A percentile compares a stretch with the other conserved stretches of the same genome.
Conservation (phyloP, 2,113 vertebrate species). For the Parotia lawesii region DNA sequence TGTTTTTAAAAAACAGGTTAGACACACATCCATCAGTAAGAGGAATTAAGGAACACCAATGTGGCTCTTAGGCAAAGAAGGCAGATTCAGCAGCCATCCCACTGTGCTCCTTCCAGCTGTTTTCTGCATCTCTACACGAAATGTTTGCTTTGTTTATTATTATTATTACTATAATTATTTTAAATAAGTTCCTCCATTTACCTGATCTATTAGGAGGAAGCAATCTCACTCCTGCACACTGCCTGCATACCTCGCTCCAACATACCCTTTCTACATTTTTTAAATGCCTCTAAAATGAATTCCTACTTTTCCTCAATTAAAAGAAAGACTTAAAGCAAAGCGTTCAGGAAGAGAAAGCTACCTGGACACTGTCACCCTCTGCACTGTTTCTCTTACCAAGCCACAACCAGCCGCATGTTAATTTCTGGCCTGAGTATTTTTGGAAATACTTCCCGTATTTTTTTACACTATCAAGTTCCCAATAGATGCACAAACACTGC, state of each 20-base stretch:
- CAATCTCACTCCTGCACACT: neutral
- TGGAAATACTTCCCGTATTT: neutral
- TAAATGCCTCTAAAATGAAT: neutral
- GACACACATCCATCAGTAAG: neutral
- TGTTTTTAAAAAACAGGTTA: neutral
- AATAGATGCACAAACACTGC: fast-evolving
- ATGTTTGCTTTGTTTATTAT: neutral
- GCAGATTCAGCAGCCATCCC: neutral
- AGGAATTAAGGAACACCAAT: neutral
- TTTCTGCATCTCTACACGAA: neutral
- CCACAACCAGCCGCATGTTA: fast-evolving
- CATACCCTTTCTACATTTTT: neutral
- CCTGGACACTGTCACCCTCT: neutral
- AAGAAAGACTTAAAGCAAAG: neutral
- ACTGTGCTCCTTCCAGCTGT: neutral
- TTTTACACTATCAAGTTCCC: neutral
- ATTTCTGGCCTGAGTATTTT: neutral
- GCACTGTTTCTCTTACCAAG: neutral
- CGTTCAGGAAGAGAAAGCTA: neutral
- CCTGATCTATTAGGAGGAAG: neutral
- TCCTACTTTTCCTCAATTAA: neutral
- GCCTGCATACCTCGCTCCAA: neutral
- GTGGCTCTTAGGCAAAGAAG: neutral
- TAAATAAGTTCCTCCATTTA: neutral
- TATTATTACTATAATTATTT: neutral